These are phyloP conservation scores for Miltochrista miniata DNA, from an alignment of 2,888 invertebrate species.

Conservation along the genomic window DNA sequence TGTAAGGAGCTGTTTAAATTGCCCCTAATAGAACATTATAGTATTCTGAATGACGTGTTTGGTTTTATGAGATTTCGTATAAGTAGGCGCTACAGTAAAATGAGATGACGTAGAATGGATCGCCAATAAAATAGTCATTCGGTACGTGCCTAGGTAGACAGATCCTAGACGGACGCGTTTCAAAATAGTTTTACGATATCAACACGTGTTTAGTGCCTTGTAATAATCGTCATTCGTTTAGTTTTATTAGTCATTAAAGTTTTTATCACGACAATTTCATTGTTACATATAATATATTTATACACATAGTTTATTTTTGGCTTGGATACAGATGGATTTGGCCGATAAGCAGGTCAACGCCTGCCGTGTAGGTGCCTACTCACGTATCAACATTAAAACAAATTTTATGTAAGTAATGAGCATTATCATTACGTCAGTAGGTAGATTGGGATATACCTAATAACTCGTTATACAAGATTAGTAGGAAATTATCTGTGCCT, in stretches of 20 bases:
- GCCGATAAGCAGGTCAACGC: too few relatives aligned
- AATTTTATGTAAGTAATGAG: too few relatives aligned
- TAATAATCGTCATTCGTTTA: slow-evolving; percentile 29
- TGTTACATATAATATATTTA: too few relatives aligned
- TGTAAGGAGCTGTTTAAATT: slow-evolving; percentile 69
- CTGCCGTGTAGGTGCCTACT: too few relatives aligned
- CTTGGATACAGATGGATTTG: too few relatives aligned
- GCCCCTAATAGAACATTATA: slow-evolving; percentile 71
- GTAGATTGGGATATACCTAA: too few relatives aligned
- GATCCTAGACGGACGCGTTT: slow-evolving; percentile 42
- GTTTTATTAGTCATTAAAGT: slow-evolving; percentile 30
- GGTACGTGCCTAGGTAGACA: slow-evolving; percentile 40
- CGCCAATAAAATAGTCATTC: slow-evolving; percentile 47
- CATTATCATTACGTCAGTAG: too few relatives aligned
- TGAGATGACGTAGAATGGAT: slow-evolving; percentile 44
- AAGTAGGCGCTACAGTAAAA: slow-evolving; percentile 58
- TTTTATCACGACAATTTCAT: slow-evolving; percentile 17
- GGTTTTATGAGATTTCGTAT: slow-evolving; percentile 66
- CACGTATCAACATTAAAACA: too few relatives aligned
- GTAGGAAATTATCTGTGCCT: too few relatives aligned
- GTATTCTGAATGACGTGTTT: slow-evolving; percentile 68
- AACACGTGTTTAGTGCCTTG: slow-evolving; percentile 26
- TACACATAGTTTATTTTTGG: not conserved
- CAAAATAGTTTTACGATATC: slow-evolving; percentile 33
- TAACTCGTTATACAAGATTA: too few relatives aligned